phyloP scores from a whole-genome alignment of 1,140 invertebrate genomes.

The Eurosta solidaginis region DNA sequence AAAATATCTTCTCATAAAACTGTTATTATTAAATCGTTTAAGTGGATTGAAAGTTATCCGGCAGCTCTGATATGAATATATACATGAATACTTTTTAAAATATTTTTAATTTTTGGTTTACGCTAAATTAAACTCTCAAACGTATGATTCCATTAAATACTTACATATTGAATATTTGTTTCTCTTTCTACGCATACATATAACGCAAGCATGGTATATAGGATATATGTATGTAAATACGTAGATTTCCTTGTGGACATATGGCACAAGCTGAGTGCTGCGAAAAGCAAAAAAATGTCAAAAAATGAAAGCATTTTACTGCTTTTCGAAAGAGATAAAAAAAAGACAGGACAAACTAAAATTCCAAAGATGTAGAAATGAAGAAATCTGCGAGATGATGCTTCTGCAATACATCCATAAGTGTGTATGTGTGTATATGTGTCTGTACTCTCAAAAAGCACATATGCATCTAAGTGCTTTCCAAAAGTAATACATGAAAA shows the following conservation, averaged over 20 bases:
- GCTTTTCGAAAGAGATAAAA: not conserved
- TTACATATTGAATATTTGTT: no score
- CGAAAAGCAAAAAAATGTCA: not conserved
- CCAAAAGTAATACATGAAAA: not conserved
- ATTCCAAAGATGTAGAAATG: not conserved
- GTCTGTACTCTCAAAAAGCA: not conserved
- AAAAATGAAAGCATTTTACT: not conserved
- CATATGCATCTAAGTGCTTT: not conserved
- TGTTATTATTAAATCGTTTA: no score
- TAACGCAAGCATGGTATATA: no score
- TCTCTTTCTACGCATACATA: no score
- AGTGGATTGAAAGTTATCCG: no score
- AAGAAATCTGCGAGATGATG: not conserved
- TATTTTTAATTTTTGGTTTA: no score
- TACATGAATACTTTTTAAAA: no score
- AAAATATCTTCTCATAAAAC: no score
- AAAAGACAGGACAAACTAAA: not conserved
- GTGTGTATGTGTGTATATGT: not conserved
- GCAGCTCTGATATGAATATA: no score
- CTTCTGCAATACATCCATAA: not conserved
- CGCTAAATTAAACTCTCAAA: not conserved
- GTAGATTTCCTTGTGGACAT: not conserved
- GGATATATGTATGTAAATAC: not conserved
- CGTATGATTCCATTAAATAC: not conserved
- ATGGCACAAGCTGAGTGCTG: not conserved